These are phyloP conservation scores for Rhingia rostrata DNA, from an alignment of 2,888 invertebrate species.

Conservation along the genomic window DNA sequence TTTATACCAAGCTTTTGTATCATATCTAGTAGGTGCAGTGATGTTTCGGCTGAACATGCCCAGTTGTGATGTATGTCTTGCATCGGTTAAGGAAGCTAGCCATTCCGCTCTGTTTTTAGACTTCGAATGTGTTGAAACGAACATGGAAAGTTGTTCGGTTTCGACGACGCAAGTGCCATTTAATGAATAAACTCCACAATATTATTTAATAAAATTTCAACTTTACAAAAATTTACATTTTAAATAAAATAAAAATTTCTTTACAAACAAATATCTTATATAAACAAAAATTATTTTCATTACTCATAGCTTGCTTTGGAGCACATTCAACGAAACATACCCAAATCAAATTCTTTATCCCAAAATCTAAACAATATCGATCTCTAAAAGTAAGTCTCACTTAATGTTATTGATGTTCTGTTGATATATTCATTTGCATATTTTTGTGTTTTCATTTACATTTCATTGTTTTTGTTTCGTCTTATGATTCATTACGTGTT, in stretches of 20 bases:
- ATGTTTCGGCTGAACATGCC: no score
- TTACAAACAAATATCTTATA: conserved; percentile 75
- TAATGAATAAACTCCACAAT: no score
- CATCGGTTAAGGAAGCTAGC: no score
- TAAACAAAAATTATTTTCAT: conserved; percentile 78
- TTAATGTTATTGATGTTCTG: conserved; percentile 61
- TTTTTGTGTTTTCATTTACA: not conserved
- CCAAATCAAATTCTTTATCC: conserved; percentile 59
- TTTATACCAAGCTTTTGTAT: no score
- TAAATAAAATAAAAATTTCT: conserved; percentile 51
- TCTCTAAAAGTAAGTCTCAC: conserved; percentile 73
- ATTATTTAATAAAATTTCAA: conserved; percentile 9
- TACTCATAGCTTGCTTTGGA: conserved; percentile 83
- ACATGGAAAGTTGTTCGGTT: no score
- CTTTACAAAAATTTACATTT: conserved; percentile 26
- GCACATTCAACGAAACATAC: conserved; percentile 80
- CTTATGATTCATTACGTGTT: no score
- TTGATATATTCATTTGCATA: conserved; percentile 6
- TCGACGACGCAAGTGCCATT: no score
- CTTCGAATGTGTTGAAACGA: no score
- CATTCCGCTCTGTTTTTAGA: no score
- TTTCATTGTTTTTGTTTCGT: not conserved
- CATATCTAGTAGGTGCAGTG: no score
- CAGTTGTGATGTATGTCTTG: no score
- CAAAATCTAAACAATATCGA: conserved; percentile 68